Base-by-base conservation (phyloP, 2,113 vertebrate species). In the Xenopus tropicalis region DNA sequence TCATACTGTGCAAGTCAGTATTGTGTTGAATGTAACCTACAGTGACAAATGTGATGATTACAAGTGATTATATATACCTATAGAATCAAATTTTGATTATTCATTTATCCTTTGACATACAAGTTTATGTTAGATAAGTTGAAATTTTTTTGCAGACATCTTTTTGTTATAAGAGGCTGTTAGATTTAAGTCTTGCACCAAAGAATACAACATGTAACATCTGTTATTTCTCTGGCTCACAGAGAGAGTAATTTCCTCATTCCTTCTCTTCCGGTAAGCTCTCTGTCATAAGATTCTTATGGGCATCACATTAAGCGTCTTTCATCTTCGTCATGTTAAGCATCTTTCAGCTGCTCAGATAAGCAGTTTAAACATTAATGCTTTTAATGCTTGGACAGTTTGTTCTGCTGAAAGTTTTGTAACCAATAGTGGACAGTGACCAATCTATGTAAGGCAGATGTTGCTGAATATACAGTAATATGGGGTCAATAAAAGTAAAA, bases 281-380 rank as follows among this genome's bases (percentile, higher is more conserved):
- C 58, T 69, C 73, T 21, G 66, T 69, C 69, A 76, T 76, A 76
- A 76, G 73, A 76, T 76, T 69, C 66, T 76, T 76, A 76, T 67
- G 69, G 66, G 73, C 73, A 76, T 76, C 73, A 76, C 73, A 76
- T 76, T 76, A 76, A 76, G 73, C 73, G 69, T 76, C 73, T 76
- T 76, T 76, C 73, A 76, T 76, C 66, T 76, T 76, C 57, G 69
- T 76, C 73, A 76, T 69, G 73, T 76, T 76, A 76, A 76, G 73
- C 73, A 76, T 76, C 73, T 76, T 76, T 69, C 73, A 69, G 69
- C 66, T 76, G 66, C 73, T 76, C 73, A 69, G 66, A 76, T 76
- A 76, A 76, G 73, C 73, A 76, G 73, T 76, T 76, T 76, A 76
- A 76, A 76, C 58, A 63, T 58, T 76, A 76, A 76, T 76, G 73